These are phyloP conservation scores for Cromileptes altivelis DNA, from an alignment of 2,113 vertebrate species.

Conservation along the genomic window DNA sequence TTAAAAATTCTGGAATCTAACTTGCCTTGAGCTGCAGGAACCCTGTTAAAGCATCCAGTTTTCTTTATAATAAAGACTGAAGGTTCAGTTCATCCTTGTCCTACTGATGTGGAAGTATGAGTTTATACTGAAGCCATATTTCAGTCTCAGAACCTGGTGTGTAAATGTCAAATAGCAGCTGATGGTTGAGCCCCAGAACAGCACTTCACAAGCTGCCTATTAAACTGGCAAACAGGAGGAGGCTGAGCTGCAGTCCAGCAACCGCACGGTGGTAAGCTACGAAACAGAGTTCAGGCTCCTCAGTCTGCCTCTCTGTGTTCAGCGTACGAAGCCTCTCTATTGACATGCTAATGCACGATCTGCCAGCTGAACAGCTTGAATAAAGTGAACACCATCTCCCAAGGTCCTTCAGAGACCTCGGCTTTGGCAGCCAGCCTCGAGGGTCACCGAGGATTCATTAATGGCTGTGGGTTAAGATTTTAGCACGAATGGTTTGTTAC, in stretches of 20 bases:
- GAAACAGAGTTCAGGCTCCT: conserved; percentile 50
- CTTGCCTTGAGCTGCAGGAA: too few species aligned
- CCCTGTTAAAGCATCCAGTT: conserved; percentile 14
- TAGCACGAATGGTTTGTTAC: conserved; percentile 18
- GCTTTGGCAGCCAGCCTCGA: conserved; percentile 55
- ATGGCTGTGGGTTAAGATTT: conserved; percentile 31
- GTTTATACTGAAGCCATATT: conserved; percentile 29
- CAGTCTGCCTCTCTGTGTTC: conserved; percentile 37
- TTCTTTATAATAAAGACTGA: not conserved
- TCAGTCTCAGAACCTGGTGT: conserved; percentile 4
- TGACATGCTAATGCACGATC: conserved; percentile 84
- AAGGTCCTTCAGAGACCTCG: conserved; percentile 68
- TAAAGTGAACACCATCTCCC: conserved; percentile 70
- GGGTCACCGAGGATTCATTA: conserved; percentile 56
- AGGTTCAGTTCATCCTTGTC: not conserved
- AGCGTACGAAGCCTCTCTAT: conserved; percentile 63
- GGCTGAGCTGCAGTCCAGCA: conserved; percentile 41
- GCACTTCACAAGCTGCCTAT: conserved; percentile 49
- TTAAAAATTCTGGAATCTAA: too few species aligned
- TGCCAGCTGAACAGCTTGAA: conserved; percentile 79
- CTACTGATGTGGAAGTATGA: not conserved
- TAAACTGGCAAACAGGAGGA: conserved; percentile 41
- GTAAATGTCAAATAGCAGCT: conserved; percentile 65
- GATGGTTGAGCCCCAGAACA: conserved; percentile 37
- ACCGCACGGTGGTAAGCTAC: conserved; percentile 31